phyloP scores from a whole-genome alignment of 2,113 vertebrate genomes.

The Pachycephala philippinensis region DNA sequence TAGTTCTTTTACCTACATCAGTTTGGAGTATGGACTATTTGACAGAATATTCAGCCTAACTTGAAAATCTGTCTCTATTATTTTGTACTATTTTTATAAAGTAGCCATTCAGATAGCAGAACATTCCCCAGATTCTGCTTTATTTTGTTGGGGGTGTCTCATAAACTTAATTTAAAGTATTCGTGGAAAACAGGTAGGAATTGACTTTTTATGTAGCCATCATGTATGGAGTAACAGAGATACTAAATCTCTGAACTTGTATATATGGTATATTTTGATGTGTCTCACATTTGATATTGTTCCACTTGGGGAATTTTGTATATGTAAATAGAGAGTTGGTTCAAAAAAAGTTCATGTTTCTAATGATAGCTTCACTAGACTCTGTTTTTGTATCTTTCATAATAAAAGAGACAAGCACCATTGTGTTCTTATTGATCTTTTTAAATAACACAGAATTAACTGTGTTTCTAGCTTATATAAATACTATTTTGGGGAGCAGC shows the following conservation, averaged over 20 bases:
- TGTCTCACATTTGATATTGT: constrained; percentile 74
- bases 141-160: background rate
- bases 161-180: background rate
- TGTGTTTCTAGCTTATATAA: background rate
- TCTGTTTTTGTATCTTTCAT: constrained; percentile 68
- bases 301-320: constrained; percentile 75
- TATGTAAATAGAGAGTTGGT: constrained; percentile 69
- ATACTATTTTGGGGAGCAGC: background rate
- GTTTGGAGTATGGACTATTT: background rate
- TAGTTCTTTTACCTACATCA: background rate
- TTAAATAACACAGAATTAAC: background rate
- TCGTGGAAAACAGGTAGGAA: background rate
- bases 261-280: constrained; percentile 55
- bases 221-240: constrained; percentile 26
- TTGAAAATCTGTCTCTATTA: background rate
- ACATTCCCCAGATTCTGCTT: background rate
- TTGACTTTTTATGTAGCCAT: background rate
- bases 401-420: constrained; percentile 57
- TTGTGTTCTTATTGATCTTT: background rate
- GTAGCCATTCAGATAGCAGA: background rate
- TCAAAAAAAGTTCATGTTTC: constrained; percentile 24
- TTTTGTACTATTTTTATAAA: background rate
- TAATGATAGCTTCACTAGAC: constrained; percentile 39
- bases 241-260: constrained; percentile 43
- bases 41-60: background rate